Percentiles rank a stretch among this genome's conserved stretches.
Conservation (phyloP, 2,797 vertebrate genomes). For the Schizopygopsis pylzovi region DNA sequence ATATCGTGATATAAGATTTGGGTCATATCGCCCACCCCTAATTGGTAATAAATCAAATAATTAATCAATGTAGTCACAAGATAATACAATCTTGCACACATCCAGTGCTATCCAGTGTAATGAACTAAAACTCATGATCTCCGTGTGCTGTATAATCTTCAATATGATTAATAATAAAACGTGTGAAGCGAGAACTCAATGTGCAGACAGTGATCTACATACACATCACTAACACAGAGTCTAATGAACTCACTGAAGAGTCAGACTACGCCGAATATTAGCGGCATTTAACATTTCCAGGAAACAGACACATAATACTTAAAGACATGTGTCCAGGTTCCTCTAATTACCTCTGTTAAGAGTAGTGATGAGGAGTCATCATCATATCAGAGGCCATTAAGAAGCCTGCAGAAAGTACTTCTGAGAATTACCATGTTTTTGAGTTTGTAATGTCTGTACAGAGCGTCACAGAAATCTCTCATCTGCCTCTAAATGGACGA, state of each 20-base stretch:
- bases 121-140: background rate
- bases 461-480: slow-evolving; percentile 16
- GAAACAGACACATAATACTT: slow-evolving; percentile 2
- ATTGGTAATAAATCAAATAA: background rate
- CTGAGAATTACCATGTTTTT: slow-evolving; percentile 29
- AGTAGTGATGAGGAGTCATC: slow-evolving; percentile 49
- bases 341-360: slow-evolving; percentile 67
- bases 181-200: background rate
- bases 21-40: no score
- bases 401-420: slow-evolving; percentile 30
- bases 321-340: slow-evolving; percentile 55
- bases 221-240: background rate
- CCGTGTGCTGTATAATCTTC: background rate
- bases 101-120: no score
- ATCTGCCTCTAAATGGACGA: background rate
- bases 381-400: slow-evolving; percentile 68
- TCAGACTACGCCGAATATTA: slow-evolving; percentile 7
- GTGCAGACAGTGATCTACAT: slow-evolving; percentile 12
- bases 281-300: slow-evolving; percentile 22
- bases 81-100: background rate
- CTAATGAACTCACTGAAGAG: slow-evolving; percentile 6
- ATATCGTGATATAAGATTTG: no score
- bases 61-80: background rate
- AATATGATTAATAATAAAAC: background rate
- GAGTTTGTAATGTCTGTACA: slow-evolving; percentile 19